A percentile compares a stretch with the other conserved stretches of the same genome.
Evolutionary conservation across 1,140 invertebrate species (phyloP).

Genomic region (Zophobas atratus): DNA sequence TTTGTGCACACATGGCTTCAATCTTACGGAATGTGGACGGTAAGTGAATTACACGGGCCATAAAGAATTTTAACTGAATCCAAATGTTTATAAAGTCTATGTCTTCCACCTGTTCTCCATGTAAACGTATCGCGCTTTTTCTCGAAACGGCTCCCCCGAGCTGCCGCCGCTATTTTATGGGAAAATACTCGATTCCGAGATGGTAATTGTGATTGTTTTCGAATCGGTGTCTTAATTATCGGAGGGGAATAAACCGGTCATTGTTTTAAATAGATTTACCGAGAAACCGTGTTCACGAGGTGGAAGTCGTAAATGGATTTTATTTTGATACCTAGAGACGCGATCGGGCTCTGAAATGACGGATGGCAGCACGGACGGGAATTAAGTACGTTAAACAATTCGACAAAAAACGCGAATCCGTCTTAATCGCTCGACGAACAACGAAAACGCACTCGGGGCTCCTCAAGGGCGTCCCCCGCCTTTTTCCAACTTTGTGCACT

Average conservation of each 20-base stretch:
- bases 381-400: neutral
- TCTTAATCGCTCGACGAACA: neutral
- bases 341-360: neutral
- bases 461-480: too few species aligned
- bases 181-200: neutral
- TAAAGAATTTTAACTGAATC: conserved; percentile 60
- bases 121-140: conserved; percentile 37
- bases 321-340: conserved; percentile 24
- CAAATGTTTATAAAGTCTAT: conserved; percentile 58
- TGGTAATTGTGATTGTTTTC: neutral
- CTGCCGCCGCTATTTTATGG: conserved; percentile 26
- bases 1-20: conserved; percentile 54
- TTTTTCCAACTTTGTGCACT: too few species aligned
- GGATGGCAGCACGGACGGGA: neutral
- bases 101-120: conserved; percentile 59
- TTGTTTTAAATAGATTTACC: conserved; percentile 21
- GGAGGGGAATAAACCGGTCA: conserved; percentile 7
- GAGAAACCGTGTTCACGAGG: conserved; percentile 9
- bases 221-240: conserved; percentile 19
- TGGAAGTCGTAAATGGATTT: conserved; percentile 39
- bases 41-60: conserved; percentile 29
- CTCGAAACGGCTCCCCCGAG: conserved; percentile 44
- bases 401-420: neutral
- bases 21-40: conserved; percentile 42
- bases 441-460: too few species aligned